Percentiles rank a stretch among this genome's conserved stretches.
These are phyloP conservation scores for Lethenteron camtschaticum DNA, from an alignment of 2,113 vertebrate species.

Conservation along the genomic window DNA sequence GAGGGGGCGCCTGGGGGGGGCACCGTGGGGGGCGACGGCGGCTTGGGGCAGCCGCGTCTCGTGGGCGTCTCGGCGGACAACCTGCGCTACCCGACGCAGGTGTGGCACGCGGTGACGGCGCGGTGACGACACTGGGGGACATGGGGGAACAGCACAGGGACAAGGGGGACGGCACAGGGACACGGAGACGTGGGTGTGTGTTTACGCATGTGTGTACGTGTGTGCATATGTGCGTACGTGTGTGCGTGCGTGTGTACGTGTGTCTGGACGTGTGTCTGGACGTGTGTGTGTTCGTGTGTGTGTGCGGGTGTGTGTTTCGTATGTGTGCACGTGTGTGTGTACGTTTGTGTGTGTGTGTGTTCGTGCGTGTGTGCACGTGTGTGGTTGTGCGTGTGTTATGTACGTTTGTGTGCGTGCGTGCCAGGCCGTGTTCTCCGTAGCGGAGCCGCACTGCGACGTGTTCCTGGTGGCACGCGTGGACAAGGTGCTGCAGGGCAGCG, in stretches of 20 bases:
- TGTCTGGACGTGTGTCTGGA: neutral
- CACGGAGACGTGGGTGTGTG: too few species aligned
- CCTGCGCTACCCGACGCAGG: conserved; percentile 73
- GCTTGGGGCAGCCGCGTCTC: conserved; percentile 23
- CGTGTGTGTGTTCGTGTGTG: conserved; percentile 2
- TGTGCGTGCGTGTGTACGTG: neutral
- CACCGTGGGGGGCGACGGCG: conserved; percentile 22
- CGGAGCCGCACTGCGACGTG: conserved; percentile 77
- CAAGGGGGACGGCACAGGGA: too few species aligned
- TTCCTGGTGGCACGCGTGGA: conserved; percentile 89
- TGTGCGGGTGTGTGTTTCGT: neutral
- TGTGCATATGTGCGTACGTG: neutral
- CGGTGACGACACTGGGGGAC: too few species aligned
- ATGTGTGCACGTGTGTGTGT: neutral
- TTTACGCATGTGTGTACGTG: neutral
- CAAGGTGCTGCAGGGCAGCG: conserved; percentile 87
- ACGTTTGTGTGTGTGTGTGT: neutral
- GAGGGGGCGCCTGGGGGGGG: too few species aligned
- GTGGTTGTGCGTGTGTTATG: neutral
- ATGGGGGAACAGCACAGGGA: too few species aligned
- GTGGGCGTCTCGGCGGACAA: conserved; percentile 32
- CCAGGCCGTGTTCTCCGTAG: conserved; percentile 85
- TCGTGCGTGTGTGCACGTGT: neutral
- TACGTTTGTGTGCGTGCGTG: conserved; percentile 7
- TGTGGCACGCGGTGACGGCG: conserved; percentile 14